These are phyloP conservation scores for Amorpha juglandis DNA, from an alignment of 2,888 invertebrate genomes.

Conservation along the genomic window DNA sequence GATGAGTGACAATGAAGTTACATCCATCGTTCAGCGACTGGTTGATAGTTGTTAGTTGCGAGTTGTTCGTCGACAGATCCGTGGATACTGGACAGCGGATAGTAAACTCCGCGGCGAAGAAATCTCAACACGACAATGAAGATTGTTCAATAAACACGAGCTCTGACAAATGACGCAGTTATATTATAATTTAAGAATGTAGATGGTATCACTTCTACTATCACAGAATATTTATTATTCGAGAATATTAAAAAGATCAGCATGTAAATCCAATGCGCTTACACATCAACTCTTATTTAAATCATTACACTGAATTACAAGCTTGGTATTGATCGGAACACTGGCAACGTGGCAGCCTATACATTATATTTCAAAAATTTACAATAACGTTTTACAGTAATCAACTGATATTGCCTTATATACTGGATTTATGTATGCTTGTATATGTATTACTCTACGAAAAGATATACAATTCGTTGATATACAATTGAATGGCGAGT, in stretches of 20 bases:
- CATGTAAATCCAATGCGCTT: slow-evolving; percentile 60
- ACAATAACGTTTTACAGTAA: slow-evolving; percentile 15
- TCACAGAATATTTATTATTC: slow-evolving; percentile 82
- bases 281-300: slow-evolving; percentile 51
- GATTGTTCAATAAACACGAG: slow-evolving; percentile 39
- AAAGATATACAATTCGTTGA: neutral
- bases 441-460: slow-evolving; percentile 14
- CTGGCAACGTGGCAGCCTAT: slow-evolving; percentile 20
- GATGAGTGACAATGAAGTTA: slow-evolving; percentile 18
- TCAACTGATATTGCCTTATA: slow-evolving; percentile 11
- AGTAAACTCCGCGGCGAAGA: slow-evolving; percentile 4
- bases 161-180: slow-evolving; percentile 63
- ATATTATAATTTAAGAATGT: slow-evolving; percentile 61
- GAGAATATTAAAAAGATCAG: slow-evolving; percentile 61
- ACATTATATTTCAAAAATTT: slow-evolving; percentile 22
- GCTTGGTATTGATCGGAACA: slow-evolving; percentile 35
- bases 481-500: neutral
- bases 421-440: slow-evolving; percentile 3
- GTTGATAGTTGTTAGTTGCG: slow-evolving; percentile 1
- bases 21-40: slow-evolving; percentile 12
- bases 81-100: slow-evolving; percentile 2
- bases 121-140: slow-evolving; percentile 19
- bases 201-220: slow-evolving; percentile 83
- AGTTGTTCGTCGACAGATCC: slow-evolving; percentile 1
- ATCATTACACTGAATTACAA: slow-evolving; percentile 45